A percentile compares a stretch with the other conserved stretches of the same genome.
Conservation (phyloP, 2,888 invertebrate genomes). For the Phragmatobia fuliginosa region DNA sequence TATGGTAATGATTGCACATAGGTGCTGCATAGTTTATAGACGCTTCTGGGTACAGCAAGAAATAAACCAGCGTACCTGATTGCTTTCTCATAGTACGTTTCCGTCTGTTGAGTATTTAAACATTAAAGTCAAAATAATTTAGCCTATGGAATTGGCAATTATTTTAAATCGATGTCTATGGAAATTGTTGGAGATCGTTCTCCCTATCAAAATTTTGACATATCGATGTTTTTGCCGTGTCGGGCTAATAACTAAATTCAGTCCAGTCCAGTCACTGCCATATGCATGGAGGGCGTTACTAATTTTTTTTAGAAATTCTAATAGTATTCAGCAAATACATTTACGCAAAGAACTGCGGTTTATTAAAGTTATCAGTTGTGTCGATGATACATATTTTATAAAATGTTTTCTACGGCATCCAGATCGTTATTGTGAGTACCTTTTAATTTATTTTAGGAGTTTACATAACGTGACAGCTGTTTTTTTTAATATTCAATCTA, state of each 20-base stretch:
- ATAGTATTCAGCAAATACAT: slow-evolving; percentile 53
- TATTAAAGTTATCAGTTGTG: slow-evolving; percentile 54
- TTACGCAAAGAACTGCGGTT: slow-evolving; percentile 54
- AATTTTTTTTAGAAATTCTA: slow-evolving; percentile 59
- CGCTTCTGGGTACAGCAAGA: too few species aligned
- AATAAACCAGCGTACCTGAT: too few species aligned
- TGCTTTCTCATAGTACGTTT: too few species aligned
- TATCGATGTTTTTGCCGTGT: not conserved
- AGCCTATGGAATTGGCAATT: too few species aligned
- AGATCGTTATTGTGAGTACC: slow-evolving; percentile 82
- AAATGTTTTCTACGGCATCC: slow-evolving; percentile 83
- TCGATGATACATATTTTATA: slow-evolving; percentile 72
- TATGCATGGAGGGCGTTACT: slow-evolving; percentile 76
- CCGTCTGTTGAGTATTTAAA: too few species aligned
- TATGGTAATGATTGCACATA: too few species aligned
- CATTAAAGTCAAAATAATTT: too few species aligned
- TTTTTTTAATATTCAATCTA: slow-evolving; percentile 70
- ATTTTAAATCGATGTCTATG: too few species aligned
- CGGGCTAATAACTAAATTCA: slow-evolving; percentile 17
- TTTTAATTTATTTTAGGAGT: slow-evolving; percentile 79
- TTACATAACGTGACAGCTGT: slow-evolving; percentile 85
- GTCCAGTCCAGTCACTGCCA: slow-evolving; percentile 68
- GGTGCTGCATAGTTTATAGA: too few species aligned
- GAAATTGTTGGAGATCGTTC: too few species aligned
- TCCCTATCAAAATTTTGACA: not conserved